Evolutionary conservation across 2,113 vertebrate genomes (phyloP), one percentile per base, ranked within the genome.

Genomic region (Apodemus sylvaticus): DNA sequence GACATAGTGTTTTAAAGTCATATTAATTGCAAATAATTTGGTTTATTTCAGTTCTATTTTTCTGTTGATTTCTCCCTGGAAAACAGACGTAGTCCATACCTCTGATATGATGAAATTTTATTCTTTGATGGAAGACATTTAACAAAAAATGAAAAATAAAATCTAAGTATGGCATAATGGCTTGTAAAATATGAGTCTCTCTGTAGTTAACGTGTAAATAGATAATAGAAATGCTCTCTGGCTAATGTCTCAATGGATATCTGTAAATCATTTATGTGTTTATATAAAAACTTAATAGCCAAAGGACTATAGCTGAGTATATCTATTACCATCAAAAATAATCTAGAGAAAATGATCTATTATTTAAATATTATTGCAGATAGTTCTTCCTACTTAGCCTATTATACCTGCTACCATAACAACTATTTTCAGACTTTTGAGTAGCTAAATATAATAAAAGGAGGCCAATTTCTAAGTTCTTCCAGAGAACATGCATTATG

Each of bases 1-100:
- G 16, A 53, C 58, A n/a, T 26, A 58, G 88, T 85, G 70, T 94
- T 79, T 88, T 89, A 90, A 93, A 95, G 42, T 78, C 22, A 39
- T 71, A 71, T 93, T 85, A 87, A 79, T 19, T 93, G 86, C 6
- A 93, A 89, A 31, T 24, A 87, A 34, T 79, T 55, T 19, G 42
- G 17, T 2, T 91, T 24, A 20, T 74, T 96, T 45, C 83, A 66
- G 48, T 78, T 34, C n/a, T 6, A 76, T 17, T 62, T 10, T 8
- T 82, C 20, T 73, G 36, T 10, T 70, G 31, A 26, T 91, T 22
- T 34, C 4, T 93, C 8, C 26, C 55, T 70, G 45, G 42, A 60
- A 36, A 93, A 81, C 11, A 60, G 36, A 82, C 77, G 7, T 58
- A 83, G 1, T 53, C 2, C 1, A 55, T 68, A 45, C 26, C 29